A percentile compares a stretch with the other conserved stretches of the same genome.
Conservation (phyloP, 2,113 vertebrate genomes). For the Syngnathus scovelli region DNA sequence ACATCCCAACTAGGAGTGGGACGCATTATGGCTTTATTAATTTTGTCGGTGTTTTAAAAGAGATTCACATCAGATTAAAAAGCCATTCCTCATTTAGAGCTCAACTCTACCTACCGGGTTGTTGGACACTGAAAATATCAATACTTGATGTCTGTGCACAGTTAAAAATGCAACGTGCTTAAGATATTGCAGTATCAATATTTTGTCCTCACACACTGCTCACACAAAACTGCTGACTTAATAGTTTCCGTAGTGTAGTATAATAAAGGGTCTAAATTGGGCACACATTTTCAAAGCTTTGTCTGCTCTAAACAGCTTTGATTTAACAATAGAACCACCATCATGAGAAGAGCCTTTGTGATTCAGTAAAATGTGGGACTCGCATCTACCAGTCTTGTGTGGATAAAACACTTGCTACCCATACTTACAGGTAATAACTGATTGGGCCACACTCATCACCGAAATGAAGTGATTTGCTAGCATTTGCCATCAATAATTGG, state of each 20-base stretch:
- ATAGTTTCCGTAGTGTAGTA: constrained; percentile 55
- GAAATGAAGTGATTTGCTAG: too few relatives aligned
- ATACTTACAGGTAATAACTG: too few relatives aligned
- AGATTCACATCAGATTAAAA: not conserved
- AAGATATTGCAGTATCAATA: not conserved
- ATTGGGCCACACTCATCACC: too few relatives aligned
- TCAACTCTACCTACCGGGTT: not conserved
- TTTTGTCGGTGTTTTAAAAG: not conserved
- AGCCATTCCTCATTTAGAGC: not conserved
- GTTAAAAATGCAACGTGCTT: not conserved
- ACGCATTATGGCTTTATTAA: not conserved
- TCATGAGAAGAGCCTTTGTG: constrained; percentile 62
- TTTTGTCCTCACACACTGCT: constrained; percentile 16
- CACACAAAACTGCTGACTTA: constrained; percentile 49
- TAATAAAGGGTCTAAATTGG: constrained; percentile 56
- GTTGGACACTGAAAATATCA: not conserved
- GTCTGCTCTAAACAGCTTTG: constrained; percentile 65
- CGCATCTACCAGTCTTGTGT: constrained; percentile 1
- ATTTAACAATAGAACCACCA: constrained; percentile 65
- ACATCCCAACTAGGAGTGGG: not conserved
- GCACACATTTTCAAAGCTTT: constrained; percentile 67
- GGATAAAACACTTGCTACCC: too few relatives aligned
- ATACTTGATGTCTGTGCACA: not conserved
- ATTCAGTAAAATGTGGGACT: constrained; percentile 60
- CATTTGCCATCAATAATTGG: too few relatives aligned